Evolutionary conservation across 2,888 invertebrate genomes (phyloP).

Genomic region (Tenthredo mesomela): DNA sequence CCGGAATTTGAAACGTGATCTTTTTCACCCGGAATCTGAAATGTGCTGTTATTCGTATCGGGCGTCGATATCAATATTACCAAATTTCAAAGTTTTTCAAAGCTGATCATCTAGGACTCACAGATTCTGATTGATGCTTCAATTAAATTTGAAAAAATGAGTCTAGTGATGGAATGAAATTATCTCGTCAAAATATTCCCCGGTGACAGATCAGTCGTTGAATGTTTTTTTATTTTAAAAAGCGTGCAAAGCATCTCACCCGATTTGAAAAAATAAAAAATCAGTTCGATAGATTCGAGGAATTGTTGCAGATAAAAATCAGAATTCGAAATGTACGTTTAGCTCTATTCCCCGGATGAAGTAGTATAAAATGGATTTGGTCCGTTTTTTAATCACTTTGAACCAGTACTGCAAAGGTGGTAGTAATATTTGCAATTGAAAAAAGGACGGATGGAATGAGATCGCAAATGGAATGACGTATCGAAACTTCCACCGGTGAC

Average conservation of each 20-base stretch:
- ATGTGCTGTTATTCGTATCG: too few relatives aligned
- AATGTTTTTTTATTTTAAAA: not conserved
- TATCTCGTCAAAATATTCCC: not conserved
- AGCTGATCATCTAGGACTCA: not conserved
- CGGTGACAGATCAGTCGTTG: not conserved
- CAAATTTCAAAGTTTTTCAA: too few relatives aligned
- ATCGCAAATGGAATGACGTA: conserved; percentile 26
- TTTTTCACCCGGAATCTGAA: too few relatives aligned
- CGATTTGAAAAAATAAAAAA: not conserved
- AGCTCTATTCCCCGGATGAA: not conserved
- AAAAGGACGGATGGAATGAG: not conserved
- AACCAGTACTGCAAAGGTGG: conserved; percentile 10
- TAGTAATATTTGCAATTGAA: conserved; percentile 20
- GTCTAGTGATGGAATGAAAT: not conserved
- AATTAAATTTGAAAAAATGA: not conserved
- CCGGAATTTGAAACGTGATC: too few relatives aligned
- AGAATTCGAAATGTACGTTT: not conserved
- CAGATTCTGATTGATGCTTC: not conserved
- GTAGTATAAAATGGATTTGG: conserved; percentile 20
- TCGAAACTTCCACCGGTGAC: conserved; percentile 23
- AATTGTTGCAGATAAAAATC: not conserved
- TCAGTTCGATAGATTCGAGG: not conserved
- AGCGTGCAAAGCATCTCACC: not conserved
- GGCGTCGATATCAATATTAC: too few relatives aligned
- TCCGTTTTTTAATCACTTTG: conserved; percentile 9